Conservation (phyloP, 2,888 invertebrate species). For the Cerceris rybyensis region DNA sequence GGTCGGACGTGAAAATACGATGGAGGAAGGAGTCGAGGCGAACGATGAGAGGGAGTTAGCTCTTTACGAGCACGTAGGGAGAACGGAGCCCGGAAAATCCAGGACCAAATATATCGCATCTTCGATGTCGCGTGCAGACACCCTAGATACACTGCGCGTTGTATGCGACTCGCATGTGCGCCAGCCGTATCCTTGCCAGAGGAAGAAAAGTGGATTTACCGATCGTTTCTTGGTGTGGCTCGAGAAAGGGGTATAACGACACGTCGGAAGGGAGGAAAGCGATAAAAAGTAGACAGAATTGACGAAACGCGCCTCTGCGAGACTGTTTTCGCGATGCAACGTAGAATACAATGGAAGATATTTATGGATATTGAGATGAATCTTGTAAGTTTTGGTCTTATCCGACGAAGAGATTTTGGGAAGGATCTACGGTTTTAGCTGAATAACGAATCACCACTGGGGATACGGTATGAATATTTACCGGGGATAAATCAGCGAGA, state of each 20-base stretch:
- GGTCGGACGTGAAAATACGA: neutral
- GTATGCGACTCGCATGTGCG: constrained; percentile 36
- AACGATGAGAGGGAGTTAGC: neutral
- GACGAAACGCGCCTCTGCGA: constrained; percentile 7
- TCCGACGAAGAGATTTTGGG: too few species aligned
- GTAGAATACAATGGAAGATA: constrained; percentile 1
- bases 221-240: constrained; percentile 16
- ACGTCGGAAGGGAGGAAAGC: neutral
- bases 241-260: constrained; percentile 18
- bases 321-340: constrained; percentile 3
- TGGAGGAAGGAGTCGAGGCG: neutral
- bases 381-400: too few species aligned
- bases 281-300: constrained; percentile 25
- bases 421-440: neutral
- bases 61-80: constrained; percentile 3
- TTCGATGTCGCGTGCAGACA: constrained; percentile 37
- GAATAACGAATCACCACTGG: too few species aligned
- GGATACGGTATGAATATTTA: too few species aligned
- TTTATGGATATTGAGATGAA: constrained; percentile 2
- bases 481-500: neutral
- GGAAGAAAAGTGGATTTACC: constrained; percentile 39
- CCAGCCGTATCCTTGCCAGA: constrained; percentile 14
- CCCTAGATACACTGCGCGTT: constrained; percentile 9
- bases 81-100: neutral
- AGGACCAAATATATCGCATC: constrained; percentile 24